Evolutionary conservation across 1,140 invertebrate species (phyloP).

Genomic region (Drosophila simulans): DNA sequence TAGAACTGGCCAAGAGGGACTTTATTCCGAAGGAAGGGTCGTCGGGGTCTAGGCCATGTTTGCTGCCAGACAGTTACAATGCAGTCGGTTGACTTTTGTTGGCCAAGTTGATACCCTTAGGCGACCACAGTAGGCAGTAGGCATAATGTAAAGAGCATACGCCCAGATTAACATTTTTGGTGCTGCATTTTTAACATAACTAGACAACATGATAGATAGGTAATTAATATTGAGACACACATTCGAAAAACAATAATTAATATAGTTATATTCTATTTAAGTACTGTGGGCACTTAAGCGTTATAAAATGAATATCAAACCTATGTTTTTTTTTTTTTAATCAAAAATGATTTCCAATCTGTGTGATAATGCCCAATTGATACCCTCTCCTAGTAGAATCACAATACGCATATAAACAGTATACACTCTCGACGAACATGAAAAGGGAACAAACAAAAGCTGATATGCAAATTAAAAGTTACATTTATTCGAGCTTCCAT

Average conservation of each 20-base stretch:
- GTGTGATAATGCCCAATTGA: neutral
- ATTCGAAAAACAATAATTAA: too few relatives aligned
- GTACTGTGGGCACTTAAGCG: too few relatives aligned
- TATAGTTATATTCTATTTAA: too few relatives aligned
- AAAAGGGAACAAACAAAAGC: conserved; percentile 32
- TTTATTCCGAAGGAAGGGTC: neutral
- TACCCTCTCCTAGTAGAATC: conserved; percentile 1
- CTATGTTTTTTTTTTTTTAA: too few relatives aligned
- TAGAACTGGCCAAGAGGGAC: conserved; percentile 9
- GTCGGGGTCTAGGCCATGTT: conserved; percentile 23
- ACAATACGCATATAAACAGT: neutral
- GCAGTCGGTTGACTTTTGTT: conserved; percentile 41
- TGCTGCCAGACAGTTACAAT: conserved; percentile 37
- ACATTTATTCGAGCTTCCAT: conserved; percentile 52
- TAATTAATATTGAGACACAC: too few relatives aligned
- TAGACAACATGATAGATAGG: too few relatives aligned
- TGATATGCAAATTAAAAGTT: conserved; percentile 42
- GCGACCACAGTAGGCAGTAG: neutral
- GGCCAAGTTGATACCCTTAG: conserved; percentile 1
- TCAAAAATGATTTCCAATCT: neutral
- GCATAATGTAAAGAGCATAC: neutral
- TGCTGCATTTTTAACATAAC: too few relatives aligned
- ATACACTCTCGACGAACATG: neutral
- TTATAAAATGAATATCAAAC: too few relatives aligned
- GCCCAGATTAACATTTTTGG: too few relatives aligned